Percentiles rank a stretch among this genome's conserved stretches.
Conservation (phyloP, 35 echinoderm and acorn worm species). For the Apostichopus japonicus region DNA sequence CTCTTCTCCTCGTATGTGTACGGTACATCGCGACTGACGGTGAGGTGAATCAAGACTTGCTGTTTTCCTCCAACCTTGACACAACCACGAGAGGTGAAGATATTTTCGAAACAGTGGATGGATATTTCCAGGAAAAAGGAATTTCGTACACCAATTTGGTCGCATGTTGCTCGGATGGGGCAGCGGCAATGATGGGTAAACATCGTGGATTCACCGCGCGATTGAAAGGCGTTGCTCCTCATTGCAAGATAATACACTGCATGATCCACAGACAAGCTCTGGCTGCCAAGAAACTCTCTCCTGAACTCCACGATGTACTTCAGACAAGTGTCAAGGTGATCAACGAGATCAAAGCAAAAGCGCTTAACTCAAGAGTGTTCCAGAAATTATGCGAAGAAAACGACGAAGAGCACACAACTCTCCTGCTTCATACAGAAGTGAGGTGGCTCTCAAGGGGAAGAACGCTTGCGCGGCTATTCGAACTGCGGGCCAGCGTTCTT, state of each 20-base stretch:
- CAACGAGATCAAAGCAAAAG: not conserved
- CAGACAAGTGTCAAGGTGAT: not conserved
- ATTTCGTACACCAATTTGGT: slow-evolving; percentile 9
- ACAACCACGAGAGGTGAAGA: slow-evolving; percentile 1
- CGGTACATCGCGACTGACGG: slow-evolving; percentile 16
- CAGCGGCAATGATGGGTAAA: slow-evolving; percentile 34
- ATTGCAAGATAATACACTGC: not conserved
- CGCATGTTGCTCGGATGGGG: slow-evolving; percentile 4
- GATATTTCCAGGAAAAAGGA: slow-evolving; percentile 18
- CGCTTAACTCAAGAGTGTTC: no score
- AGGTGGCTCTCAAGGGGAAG: no score
- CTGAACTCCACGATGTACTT: not conserved
- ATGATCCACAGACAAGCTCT: slow-evolving; percentile 11
- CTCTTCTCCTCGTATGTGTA: slow-evolving; percentile 15
- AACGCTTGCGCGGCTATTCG: no score
- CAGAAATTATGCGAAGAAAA: no score
- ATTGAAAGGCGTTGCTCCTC: slow-evolving; percentile 13
- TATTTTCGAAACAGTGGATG: slow-evolving; percentile 35
- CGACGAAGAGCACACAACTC: no score
- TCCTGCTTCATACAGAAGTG: no score
- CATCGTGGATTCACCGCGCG: slow-evolving; percentile 25
- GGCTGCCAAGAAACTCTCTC: not conserved
- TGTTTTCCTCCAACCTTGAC: not conserved
- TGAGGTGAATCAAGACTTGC: slow-evolving; percentile 30
- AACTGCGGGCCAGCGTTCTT: no score